phyloP scores from a whole-genome alignment of 2,888 invertebrate genomes.

The Hartigia nigra region DNA sequence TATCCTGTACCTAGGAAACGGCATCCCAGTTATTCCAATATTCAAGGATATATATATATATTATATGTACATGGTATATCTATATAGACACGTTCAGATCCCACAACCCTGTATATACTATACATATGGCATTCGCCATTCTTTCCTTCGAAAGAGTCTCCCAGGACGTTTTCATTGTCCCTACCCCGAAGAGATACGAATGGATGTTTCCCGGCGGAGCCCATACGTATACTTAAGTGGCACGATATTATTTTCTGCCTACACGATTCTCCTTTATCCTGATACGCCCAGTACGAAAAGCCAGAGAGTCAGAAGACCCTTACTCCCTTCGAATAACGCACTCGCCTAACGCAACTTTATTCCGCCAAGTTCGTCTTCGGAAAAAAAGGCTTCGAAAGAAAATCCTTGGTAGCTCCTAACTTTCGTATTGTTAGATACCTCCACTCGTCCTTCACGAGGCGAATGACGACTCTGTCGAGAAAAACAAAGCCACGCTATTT shows the following conservation, averaged over 20 bases:
- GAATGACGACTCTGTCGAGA: neutral
- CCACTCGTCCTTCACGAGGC: neutral
- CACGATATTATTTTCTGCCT: conserved; percentile 42
- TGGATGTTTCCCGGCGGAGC: conserved; percentile 31
- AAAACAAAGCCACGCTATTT: neutral
- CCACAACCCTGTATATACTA: conserved; percentile 1
- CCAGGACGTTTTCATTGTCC: conserved; percentile 44
- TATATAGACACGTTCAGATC: conserved; percentile 1
- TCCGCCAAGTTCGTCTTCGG: neutral
- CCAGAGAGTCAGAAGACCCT: neutral
- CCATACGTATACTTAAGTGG: conserved; percentile 43
- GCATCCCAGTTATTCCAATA: conserved; percentile 60
- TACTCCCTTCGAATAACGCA: neutral
- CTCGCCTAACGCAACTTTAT: conserved; percentile 2
- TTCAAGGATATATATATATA: conserved; percentile 53
- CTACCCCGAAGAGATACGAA: conserved; percentile 20
- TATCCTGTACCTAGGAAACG: conserved; percentile 28
- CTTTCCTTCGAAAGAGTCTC: conserved; percentile 35
- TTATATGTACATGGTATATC: conserved; percentile 24
- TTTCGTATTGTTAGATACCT: neutral
- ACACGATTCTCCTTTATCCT: conserved; percentile 27
- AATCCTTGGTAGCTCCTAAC: neutral
- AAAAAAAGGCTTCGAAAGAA: neutral
- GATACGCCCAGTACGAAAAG: conserved; percentile 16
- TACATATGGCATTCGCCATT: conserved; percentile 18